A percentile compares a stretch with the other conserved stretches of the same genome.
phyloP scores from a whole-genome alignment of 2,888 invertebrate species.

The Pristionchus maxplancki region DNA sequence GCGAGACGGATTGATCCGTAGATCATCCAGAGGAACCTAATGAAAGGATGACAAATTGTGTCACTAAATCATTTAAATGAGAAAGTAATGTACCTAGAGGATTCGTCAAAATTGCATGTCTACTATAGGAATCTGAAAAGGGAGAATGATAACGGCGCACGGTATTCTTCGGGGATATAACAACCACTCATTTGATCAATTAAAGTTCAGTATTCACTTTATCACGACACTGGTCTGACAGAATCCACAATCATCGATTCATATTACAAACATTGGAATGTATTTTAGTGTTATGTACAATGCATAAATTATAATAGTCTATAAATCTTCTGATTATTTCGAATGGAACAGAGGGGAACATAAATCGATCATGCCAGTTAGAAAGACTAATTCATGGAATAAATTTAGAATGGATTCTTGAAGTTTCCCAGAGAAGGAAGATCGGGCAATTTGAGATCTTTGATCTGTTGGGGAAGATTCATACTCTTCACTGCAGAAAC shows the following conservation, averaged over 20 bases:
- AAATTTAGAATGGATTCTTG: constrained; percentile 74
- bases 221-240: not conserved
- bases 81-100: no score
- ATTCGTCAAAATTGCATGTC: no score
- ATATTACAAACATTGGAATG: constrained; percentile 20
- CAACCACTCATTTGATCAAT: not conserved
- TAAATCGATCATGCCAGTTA: not conserved
- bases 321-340: not conserved
- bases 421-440: constrained; percentile 83
- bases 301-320: not conserved
- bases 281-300: constrained; percentile 2
- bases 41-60: not conserved
- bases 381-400: not conserved
- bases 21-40: constrained; percentile 15
- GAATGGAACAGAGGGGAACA: not conserved
- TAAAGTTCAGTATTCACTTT: not conserved
- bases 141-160: not conserved
- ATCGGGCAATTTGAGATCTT: constrained; percentile 97
- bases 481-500: constrained; percentile 99
- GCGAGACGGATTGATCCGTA: not conserved
- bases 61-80: no score
- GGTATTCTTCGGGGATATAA: not conserved
- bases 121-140: no score
- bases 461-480: constrained; percentile 98
- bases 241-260: not conserved